Evolutionary conservation across 1,140 invertebrate species (phyloP).

Genomic region (Drosophila kepulauana): DNA sequence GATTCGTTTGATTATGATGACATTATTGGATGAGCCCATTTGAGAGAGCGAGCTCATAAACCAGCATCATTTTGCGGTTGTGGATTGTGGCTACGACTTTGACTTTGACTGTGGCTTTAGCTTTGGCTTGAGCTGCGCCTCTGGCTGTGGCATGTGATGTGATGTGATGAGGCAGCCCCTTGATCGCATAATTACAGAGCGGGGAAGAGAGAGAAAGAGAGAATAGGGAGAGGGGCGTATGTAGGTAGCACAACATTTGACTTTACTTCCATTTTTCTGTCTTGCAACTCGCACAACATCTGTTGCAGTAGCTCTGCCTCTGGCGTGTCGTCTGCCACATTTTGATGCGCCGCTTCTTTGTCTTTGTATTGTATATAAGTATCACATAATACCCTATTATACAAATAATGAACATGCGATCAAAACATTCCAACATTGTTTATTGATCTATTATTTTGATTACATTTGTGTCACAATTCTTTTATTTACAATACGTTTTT

Average conservation of each 20-base stretch:
- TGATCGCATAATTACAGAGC: conserved; percentile 62
- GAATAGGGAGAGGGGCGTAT: too few relatives aligned
- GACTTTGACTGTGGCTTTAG: conserved; percentile 27
- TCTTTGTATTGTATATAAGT: conserved; percentile 18
- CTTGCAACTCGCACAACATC: conserved; percentile 37
- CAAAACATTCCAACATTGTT: not conserved
- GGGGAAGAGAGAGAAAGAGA: conserved; percentile 6
- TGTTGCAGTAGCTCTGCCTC: conserved; percentile 45
- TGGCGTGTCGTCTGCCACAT: conserved; percentile 40
- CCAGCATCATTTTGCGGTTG: conserved; percentile 73
- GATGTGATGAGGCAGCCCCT: conserved; percentile 31
- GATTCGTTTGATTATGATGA: conserved; percentile 65
- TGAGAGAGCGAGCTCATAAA: not conserved
- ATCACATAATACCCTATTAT: not conserved
- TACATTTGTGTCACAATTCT: not conserved
- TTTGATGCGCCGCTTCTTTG: conserved; percentile 34
- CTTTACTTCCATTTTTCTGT: conserved; percentile 4
- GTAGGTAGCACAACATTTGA: conserved; percentile 27
- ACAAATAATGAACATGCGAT: not conserved
- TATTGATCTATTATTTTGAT: not conserved
- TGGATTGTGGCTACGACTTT: conserved; percentile 45
- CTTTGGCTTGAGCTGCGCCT: conserved; percentile 23
- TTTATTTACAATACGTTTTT: too few relatives aligned
- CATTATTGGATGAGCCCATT: conserved; percentile 60
- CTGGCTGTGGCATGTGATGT: conserved; percentile 25